phyloP scores from a whole-genome alignment of 2,888 invertebrate species.

The Laothoe populi region DNA sequence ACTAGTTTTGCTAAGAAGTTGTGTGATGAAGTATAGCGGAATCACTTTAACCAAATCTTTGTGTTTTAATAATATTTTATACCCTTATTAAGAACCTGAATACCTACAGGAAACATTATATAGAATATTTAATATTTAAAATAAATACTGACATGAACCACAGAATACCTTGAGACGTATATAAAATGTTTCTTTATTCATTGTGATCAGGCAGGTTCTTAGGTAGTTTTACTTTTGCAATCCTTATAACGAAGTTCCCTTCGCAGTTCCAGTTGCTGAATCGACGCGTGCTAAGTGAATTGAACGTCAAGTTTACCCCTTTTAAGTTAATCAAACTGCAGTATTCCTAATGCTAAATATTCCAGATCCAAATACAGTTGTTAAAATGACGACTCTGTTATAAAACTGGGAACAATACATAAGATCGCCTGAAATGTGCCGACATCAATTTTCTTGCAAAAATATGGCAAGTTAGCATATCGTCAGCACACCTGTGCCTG shows the following conservation, averaged over 20 bases:
- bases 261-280: slow-evolving; percentile 15
- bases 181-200: neutral
- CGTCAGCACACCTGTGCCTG: slow-evolving; percentile 81
- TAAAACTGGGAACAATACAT: slow-evolving; percentile 25
- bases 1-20: too few species aligned
- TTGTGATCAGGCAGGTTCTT: neutral
- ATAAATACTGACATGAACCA: too few species aligned
- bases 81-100: too few species aligned
- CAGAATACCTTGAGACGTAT: too few species aligned
- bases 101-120: too few species aligned
- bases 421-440: slow-evolving; percentile 45
- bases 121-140: too few species aligned
- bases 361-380: neutral
- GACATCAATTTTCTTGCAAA: slow-evolving; percentile 75
- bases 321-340: slow-evolving; percentile 16
- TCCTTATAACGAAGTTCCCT: slow-evolving; percentile 20
- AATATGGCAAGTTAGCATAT: slow-evolving; percentile 82
- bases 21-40: too few species aligned
- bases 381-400: neutral
- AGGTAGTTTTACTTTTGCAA: slow-evolving; percentile 14
- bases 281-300: slow-evolving; percentile 21
- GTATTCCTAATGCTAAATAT: slow-evolving; percentile 12
- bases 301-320: slow-evolving; percentile 16
- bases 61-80: too few species aligned
- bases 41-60: too few species aligned